phyloP scores from a whole-genome alignment of 2,797 vertebrate species.

The Alauda arvensis region DNA sequence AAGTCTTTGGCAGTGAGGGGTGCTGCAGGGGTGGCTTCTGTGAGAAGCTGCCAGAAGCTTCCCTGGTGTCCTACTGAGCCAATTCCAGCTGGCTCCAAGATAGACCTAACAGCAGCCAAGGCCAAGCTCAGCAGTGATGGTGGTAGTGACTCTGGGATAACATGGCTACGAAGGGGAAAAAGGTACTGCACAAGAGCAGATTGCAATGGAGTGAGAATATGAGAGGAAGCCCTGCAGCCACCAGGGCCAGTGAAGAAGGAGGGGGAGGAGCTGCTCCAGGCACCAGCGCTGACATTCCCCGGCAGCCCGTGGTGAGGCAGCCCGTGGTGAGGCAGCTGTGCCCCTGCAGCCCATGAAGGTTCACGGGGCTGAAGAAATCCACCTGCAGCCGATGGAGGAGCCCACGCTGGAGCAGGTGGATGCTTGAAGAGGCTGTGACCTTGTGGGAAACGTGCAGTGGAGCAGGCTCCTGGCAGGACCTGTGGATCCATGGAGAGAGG shows the following conservation, averaged over 20 bases:
- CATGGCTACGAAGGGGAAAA: background rate
- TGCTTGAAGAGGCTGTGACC: background rate
- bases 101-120: rapidly evolving
- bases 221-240: background rate
- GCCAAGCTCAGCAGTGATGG: rapidly evolving
- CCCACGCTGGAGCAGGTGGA: background rate
- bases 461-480: background rate
- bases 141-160: background rate
- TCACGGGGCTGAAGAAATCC: background rate
- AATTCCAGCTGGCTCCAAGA: background rate
- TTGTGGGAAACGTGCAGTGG: background rate
- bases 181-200: background rate
- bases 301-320: rapidly evolving
- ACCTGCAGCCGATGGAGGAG: background rate
- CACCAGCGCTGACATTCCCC: too few species aligned
- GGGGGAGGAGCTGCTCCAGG: background rate
- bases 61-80: background rate
- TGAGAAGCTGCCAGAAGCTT: background rate
- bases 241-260: background rate
- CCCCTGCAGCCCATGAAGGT: background rate
- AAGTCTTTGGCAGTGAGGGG: background rate
- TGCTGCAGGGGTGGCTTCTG: background rate
- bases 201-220: background rate
- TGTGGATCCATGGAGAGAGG: background rate
- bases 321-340: background rate